Evolutionary conservation across 2,113 vertebrate species (phyloP).

Genomic region (Scophthalmus maximus): DNA sequence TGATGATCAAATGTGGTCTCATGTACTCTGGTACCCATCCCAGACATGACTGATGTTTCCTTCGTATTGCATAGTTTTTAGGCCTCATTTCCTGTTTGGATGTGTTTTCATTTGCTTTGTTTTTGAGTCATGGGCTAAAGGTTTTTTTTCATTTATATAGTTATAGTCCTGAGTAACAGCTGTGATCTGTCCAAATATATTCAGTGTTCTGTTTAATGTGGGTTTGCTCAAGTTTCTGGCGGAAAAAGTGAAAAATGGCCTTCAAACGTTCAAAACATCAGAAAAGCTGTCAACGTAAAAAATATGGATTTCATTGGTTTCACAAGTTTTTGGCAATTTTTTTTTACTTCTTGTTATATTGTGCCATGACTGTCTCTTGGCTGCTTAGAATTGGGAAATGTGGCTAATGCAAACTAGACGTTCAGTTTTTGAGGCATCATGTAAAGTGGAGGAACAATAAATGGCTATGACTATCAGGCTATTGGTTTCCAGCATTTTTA

Average conservation of each 20-base stretch:
- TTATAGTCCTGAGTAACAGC: slow-evolving; percentile 3
- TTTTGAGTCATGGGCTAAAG: slow-evolving; percentile 1
- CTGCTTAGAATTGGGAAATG: not conserved
- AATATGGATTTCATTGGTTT: slow-evolving; percentile 10
- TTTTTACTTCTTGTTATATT: not conserved
- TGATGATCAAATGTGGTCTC: not conserved
- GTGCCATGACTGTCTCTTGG: not conserved
- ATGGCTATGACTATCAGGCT: no score
- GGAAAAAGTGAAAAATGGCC: not conserved
- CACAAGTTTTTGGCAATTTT: not conserved
- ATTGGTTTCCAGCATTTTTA: not conserved
- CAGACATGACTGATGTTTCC: slow-evolving; percentile 6
- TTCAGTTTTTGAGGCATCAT: not conserved
- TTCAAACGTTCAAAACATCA: slow-evolving; percentile 11
- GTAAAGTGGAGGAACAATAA: not conserved
- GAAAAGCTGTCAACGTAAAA: not conserved
- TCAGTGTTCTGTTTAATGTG: slow-evolving; percentile 15
- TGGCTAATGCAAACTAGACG: not conserved
- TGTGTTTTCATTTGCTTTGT: slow-evolving; percentile 4
- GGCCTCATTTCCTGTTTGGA: slow-evolving; percentile 16
- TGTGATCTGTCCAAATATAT: slow-evolving; percentile 17
- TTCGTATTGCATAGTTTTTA: not conserved
- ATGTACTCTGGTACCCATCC: not conserved
- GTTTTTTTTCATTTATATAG: slow-evolving; percentile 3
- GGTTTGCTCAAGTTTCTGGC: not conserved